Base-by-base conservation (phyloP, 2,797 vertebrate genomes). In the Toxotes lorentzi region DNA sequence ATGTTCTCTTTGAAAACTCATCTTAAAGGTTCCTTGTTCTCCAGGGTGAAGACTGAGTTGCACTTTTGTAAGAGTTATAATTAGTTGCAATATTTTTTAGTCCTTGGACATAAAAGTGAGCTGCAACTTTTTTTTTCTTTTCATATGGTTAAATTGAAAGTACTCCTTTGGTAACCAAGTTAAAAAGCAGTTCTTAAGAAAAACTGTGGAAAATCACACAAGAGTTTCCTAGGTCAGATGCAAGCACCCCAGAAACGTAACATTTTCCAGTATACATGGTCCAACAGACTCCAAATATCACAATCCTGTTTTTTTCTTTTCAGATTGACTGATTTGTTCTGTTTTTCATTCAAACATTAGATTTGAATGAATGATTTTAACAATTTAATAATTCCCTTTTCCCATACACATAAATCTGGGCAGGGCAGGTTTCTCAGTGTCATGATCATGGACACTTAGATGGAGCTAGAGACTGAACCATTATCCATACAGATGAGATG, bases 1-100 rank as follows among this genome's bases (percentile, higher is more conserved):
- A 14, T 66, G 51, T 69, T 72, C 24, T 57, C 14, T n/a, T 34
- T 65, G 32, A 9, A 65, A 65, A 23, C 4, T 65, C 21, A 12
- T 41, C 7, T 50, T 59, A 5, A 27, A 32, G 23, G 51, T 38
- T 1, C 27, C 13, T 38, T 35, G 27, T 71, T 59, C 9, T 61
- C 23, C 5, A 50, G 0, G 5, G 23, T 23, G 16, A 59, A 19
- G 3, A 64, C 48, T 45, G 10, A 7, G 19, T 24, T 65, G 6
- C 27, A 19, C 19, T 38, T 62, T 23, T 45, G 4, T 3, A n/a
- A 23, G 30, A 13, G 14, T 17, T 43, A 8, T 43, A 14, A 69
- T 54, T 67, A 23, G 4, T 32, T 53, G 41, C 16, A 70, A 24
- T 12, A 40, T 11, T 12, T 47, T 45, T 65, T 14, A 27, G 7